Evolutionary conservation across 2,113 vertebrate species (phyloP).

Genomic region (Solea senegalensis): DNA sequence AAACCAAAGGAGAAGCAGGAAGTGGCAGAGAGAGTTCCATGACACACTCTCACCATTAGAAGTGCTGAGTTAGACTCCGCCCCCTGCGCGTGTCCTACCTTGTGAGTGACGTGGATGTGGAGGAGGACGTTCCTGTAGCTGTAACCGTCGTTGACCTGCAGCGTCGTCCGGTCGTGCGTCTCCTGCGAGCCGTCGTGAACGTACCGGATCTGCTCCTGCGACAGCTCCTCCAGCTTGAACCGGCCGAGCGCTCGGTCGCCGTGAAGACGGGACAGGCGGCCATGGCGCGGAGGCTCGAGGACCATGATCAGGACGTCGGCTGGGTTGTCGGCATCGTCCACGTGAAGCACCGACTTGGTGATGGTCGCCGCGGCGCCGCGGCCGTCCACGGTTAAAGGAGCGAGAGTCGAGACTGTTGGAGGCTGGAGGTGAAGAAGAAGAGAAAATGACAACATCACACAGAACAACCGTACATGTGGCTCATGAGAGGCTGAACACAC

Average conservation of each 20-base stretch:
- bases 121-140: conserved; percentile 90
- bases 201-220: conserved; percentile 83
- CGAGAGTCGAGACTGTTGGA: conserved; percentile 84
- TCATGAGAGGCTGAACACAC: too few relatives aligned
- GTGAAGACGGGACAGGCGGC: conserved; percentile 77
- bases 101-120: conserved; percentile 75
- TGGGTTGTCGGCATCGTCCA: conserved; percentile 90
- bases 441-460: too few relatives aligned
- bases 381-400: conserved; percentile 76
- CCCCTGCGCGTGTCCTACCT: conserved; percentile 77
- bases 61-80: background rate
- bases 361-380: conserved; percentile 76
- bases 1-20: too few relatives aligned
- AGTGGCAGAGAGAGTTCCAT: too few relatives aligned
- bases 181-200: conserved; percentile 84
- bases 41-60: too few relatives aligned
- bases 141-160: conserved; percentile 91
- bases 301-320: conserved; percentile 86
- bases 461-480: too few relatives aligned
- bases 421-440: conserved; percentile 78
- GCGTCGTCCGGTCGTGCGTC: conserved; percentile 77
- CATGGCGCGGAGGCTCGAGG: conserved; percentile 85
- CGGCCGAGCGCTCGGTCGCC: conserved; percentile 45
- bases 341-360: conserved; percentile 81
- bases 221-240: conserved; percentile 85